A percentile compares a stretch with the other conserved stretches of the same genome.
phyloP scores from a whole-genome alignment of 2,797 vertebrate genomes.

The Schizopygopsis pylzovi region DNA sequence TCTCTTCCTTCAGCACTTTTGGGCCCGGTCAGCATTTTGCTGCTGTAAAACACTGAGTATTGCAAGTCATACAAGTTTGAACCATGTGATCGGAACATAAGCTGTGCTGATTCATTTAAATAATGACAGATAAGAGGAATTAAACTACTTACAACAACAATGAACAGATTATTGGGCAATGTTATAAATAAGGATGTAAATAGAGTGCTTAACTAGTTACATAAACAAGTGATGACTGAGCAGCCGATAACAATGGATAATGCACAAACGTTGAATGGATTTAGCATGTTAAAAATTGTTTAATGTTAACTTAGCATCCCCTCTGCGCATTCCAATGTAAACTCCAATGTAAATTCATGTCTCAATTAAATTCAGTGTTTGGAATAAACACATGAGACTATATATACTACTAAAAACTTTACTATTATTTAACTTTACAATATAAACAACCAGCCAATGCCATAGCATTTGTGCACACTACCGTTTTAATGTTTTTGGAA shows the following conservation, averaged over 20 bases:
- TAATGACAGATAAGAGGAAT: background rate
- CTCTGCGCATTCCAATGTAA: background rate
- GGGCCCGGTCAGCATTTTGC: conserved; percentile 1
- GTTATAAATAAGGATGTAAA: background rate
- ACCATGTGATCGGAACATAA: background rate
- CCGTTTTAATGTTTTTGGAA: background rate
- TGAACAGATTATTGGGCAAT: background rate
- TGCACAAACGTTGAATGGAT: background rate
- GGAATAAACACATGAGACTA: too few relatives aligned
- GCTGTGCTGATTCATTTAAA: background rate
- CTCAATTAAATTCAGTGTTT: too few relatives aligned
- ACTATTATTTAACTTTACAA: background rate
- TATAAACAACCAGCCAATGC: background rate
- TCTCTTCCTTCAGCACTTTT: conserved; percentile 35
- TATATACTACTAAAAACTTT: background rate
- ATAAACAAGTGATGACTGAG: background rate
- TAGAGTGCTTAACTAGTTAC: background rate
- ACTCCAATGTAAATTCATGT: too few relatives aligned
- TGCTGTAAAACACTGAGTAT: background rate
- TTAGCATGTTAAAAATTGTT: background rate
- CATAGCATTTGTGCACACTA: background rate
- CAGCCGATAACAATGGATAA: background rate
- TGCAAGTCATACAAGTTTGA: conserved; percentile 36
- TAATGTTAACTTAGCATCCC: background rate
- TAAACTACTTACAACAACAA: background rate